Evolutionary conservation across 2,888 invertebrate genomes (phyloP).

Genomic region (Rhagium mordax): DNA sequence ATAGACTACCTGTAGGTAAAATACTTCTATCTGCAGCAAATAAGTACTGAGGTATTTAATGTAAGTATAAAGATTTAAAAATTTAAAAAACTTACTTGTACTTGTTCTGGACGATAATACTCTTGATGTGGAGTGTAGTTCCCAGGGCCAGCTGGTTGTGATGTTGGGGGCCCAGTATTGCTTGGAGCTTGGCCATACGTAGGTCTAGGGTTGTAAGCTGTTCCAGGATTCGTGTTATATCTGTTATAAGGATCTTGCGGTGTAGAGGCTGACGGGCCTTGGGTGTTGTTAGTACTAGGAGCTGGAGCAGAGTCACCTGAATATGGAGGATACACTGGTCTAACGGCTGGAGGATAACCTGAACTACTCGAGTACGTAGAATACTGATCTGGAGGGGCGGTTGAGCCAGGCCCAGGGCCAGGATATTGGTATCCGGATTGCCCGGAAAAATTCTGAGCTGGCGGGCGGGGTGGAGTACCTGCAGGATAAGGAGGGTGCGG

Average conservation of each 20-base stretch:
- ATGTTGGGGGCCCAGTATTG: conserved; percentile 68
- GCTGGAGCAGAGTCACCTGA: conserved; percentile 73
- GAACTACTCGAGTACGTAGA: conserved; percentile 72
- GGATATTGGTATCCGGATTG: conserved; percentile 77
- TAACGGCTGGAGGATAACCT: conserved; percentile 76
- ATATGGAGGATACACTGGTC: conserved; percentile 85
- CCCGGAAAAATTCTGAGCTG: conserved; percentile 72
- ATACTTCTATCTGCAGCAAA: no score
- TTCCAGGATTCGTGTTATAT: conserved; percentile 62
- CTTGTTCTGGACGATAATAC: conserved; percentile 72
- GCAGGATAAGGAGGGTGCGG: conserved; percentile 70
- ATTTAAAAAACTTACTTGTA: conserved; percentile 52
- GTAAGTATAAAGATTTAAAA: no score
- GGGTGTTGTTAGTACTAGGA: conserved; percentile 60
- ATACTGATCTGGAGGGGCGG: conserved; percentile 72
- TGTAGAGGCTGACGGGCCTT: conserved; percentile 60
- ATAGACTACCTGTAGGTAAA: no score
- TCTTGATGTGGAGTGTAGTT: conserved; percentile 72
- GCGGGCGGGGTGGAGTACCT: conserved; percentile 67
- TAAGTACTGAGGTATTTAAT: no score
- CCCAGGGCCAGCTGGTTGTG: conserved; percentile 69
- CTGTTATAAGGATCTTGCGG: conserved; percentile 68
- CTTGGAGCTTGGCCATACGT: conserved; percentile 65
- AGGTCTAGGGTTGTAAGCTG: conserved; percentile 66
- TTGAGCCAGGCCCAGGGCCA: conserved; percentile 60